Percentiles rank a stretch among this genome's conserved stretches.
These are phyloP conservation scores for Cosmorhoe ocellata DNA, from an alignment of 2,888 invertebrate species.

Conservation along the genomic window DNA sequence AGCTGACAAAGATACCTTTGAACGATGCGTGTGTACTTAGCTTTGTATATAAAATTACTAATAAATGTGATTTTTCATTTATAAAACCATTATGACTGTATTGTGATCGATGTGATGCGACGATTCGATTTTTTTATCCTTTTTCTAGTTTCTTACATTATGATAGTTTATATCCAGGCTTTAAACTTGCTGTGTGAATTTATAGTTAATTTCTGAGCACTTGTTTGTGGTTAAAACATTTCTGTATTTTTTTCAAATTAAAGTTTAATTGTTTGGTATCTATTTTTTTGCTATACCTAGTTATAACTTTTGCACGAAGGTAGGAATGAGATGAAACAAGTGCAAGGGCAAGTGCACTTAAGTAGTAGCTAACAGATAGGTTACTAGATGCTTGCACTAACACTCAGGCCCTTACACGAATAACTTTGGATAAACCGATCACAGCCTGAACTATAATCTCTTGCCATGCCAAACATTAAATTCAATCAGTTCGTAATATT, in stretches of 20 bases:
- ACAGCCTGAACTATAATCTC: no score
- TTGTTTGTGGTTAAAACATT: conserved; percentile 26
- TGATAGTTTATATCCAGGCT: conserved; percentile 24
- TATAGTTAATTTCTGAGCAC: conserved; percentile 15
- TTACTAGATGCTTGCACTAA: no score
- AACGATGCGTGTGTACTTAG: conserved; percentile 46
- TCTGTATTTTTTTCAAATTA: conserved; percentile 33
- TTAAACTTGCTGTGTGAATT: conserved; percentile 14
- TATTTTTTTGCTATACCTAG: conserved; percentile 12
- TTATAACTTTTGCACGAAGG: no score
- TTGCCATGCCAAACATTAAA: no score
- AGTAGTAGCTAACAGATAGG: no score
- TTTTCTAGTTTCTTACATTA: conserved; percentile 21
- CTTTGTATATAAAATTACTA: conserved; percentile 63
- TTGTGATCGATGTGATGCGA: conserved; percentile 7
- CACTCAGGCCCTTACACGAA: no score
- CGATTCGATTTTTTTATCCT: conserved; percentile 20
- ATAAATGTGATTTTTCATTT: conserved; percentile 38
- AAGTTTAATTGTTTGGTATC: conserved; percentile 15
- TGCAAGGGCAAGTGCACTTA: no score
- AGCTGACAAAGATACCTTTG: conserved; percentile 44
- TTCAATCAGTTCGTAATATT: no score
- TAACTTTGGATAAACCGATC: no score
- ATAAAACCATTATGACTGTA: conserved; percentile 21
- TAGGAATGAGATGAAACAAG: no score